Evolutionary conservation across 1,140 invertebrate species (phyloP).

Genomic region (Lasaia peninsularis): DNA sequence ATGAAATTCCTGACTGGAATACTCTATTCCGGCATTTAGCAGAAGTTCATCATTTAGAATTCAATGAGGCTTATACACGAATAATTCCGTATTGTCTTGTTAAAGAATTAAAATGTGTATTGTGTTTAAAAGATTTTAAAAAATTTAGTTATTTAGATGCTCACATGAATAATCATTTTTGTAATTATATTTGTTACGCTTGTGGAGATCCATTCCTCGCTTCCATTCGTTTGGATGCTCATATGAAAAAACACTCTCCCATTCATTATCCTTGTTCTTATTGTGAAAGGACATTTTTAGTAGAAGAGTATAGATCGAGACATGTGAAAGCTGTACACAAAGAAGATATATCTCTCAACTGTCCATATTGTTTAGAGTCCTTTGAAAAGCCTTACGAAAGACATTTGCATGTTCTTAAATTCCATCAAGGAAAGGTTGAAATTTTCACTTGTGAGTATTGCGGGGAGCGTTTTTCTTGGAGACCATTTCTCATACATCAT

Average conservation of each 20-base stretch:
- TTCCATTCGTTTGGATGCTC: slow-evolving; percentile 12
- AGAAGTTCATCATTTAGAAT: slow-evolving; percentile 32
- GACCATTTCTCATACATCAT: slow-evolving; percentile 28
- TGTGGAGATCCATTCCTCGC: slow-evolving; percentile 24
- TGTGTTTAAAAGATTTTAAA: slow-evolving; percentile 12
- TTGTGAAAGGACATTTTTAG: slow-evolving; percentile 47
- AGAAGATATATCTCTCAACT: slow-evolving; percentile 30
- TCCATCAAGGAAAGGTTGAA: slow-evolving; percentile 41
- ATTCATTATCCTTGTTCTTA: slow-evolving; percentile 32
- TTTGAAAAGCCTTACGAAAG: slow-evolving; percentile 32
- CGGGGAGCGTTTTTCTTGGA: slow-evolving; percentile 41
- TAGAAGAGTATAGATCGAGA: slow-evolving; percentile 43
- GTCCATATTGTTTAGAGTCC: slow-evolving; percentile 22
- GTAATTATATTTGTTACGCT: slow-evolving; percentile 26
- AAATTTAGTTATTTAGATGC: slow-evolving; percentile 18
- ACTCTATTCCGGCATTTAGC: slow-evolving; percentile 49
- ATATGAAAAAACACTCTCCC: slow-evolving; percentile 14
- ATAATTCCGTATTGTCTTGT: slow-evolving; percentile 46
- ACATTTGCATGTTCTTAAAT: slow-evolving; percentile 15
- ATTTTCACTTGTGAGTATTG: slow-evolving; percentile 45
- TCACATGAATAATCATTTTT: slow-evolving; percentile 28
- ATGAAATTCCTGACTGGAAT: slow-evolving; percentile 40
- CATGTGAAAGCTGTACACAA: slow-evolving; percentile 39
- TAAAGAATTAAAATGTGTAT: slow-evolving; percentile 32
- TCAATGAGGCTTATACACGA: slow-evolving; percentile 43